Evolutionary conservation across 64 coral and sea anemone genomes (phyloP).

Genomic region (Dendronephthya gigantea): DNA sequence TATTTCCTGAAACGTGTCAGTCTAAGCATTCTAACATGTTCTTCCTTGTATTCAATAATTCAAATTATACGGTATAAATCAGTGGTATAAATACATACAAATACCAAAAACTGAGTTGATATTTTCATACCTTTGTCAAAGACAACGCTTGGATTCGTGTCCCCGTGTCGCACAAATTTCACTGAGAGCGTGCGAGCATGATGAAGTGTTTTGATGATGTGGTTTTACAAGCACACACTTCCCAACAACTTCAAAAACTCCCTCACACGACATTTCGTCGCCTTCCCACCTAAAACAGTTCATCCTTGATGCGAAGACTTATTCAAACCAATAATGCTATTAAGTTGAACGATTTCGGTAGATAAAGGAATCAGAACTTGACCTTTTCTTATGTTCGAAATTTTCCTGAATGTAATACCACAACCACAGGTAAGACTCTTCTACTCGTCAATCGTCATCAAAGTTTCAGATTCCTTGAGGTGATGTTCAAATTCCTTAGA

Average conservation of each 20-base stretch:
- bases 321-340: background rate
- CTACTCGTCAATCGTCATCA: no score
- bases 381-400: no score
- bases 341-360: background rate
- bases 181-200: background rate
- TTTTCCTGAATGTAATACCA: no score
- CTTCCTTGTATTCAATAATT: no score
- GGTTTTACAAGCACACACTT: background rate
- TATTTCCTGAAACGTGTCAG: no score
- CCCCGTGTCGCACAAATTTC: background rate
- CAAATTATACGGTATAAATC: no score
- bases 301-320: background rate
- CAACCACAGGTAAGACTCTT: no score
- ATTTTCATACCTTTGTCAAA: conserved; percentile 7
- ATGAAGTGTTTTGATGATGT: background rate
- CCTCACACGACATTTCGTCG: background rate
- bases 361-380: no score
- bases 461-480: no score
- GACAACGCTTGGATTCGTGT: conserved; percentile 16
- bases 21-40: no score
- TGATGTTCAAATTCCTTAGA: no score
- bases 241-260: background rate
- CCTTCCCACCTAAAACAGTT: background rate
- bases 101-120: background rate
- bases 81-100: no score